Base-by-base conservation (phyloP, 2,113 vertebrate genomes). In the Esox niger region DNA sequence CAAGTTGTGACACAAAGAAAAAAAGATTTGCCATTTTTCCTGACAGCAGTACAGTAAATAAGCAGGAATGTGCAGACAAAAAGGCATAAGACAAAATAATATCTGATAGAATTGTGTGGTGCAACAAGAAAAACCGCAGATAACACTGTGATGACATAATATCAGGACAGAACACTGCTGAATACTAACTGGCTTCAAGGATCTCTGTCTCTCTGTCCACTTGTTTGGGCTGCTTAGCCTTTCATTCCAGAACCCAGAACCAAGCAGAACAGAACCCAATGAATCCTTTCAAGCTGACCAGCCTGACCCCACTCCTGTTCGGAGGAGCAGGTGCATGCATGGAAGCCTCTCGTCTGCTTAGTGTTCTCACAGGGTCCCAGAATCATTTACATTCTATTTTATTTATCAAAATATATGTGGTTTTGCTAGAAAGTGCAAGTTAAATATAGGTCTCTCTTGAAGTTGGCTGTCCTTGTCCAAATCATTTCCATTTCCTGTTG, bases 171-270 rank as follows among this genome's bases (percentile, higher is more conserved):
- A 17, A 1, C 10, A 38, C 10, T 9, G 13, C 35, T 38, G 35
- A 38, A 43, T 15, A 43, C 2, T 13, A 13, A 43, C 4, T 13
- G 15, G 35, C 35, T 15, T 43, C 11, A 15, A n/a, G n/a, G n/a
- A n/a, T n/a, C n/a, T n/a, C n/a, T 68, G 70, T 69, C 69, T 82
- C 78, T 89, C 83, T 55, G 56, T 76, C 84, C 87, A 85, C 79
- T 83, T 79, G n/a, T 86, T 88, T 87, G 77, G 66, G 79, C 83
- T 78, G 79, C 70, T 85, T 86, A 85, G 83, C 76, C 78, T 80
- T 79, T 70, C 62, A 29, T 81, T 74, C 77, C 79, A 65, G 64
- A 64, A 79, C 68, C 77, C 38, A n/a, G n/a, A n/a, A n/a, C n/a
- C 33, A 66, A 73, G 76, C 73, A 33, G 23, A 65, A n/a, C n/a